Conservation (phyloP, 2,888 invertebrate species). For the Perithous albicinctus region DNA sequence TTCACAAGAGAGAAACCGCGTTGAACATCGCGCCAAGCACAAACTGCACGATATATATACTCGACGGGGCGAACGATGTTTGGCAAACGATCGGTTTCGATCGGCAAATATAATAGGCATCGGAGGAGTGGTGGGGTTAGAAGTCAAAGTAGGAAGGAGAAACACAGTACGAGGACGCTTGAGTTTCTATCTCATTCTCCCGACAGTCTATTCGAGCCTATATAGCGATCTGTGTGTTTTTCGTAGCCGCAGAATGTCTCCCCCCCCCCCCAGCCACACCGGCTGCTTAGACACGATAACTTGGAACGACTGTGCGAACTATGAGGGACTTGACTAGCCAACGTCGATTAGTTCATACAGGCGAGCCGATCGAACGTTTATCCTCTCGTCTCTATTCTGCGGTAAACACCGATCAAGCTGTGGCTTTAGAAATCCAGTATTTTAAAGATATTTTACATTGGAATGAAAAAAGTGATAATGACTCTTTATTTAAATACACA, state of each 20-base stretch:
- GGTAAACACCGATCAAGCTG: conserved; percentile 7
- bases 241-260: conserved; percentile 48
- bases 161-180: conserved; percentile 3
- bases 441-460: no score
- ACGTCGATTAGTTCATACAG: conserved; percentile 56
- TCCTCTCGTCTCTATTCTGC: conserved; percentile 26
- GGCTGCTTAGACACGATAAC: conserved; percentile 59
- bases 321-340: conserved; percentile 21
- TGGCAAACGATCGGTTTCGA: conserved; percentile 45
- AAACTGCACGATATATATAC: conserved; percentile 19
- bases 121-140: not conserved
- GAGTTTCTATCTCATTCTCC: conserved; percentile 34
- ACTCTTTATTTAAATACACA: no score
- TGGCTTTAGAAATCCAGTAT: not conserved
- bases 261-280: conserved; percentile 36
- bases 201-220: conserved; percentile 19
- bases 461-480: no score
- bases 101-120: conserved; percentile 45
- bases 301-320: conserved; percentile 52
- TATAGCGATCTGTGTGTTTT: conserved; percentile 50
- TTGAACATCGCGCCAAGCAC: conserved; percentile 1
- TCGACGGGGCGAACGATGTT: conserved; percentile 40
- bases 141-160: conserved; percentile 6
- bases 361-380: conserved; percentile 50
- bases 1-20: not conserved